Conservation (phyloP, 2,113 vertebrate genomes). For the Serilophus lunatus region DNA sequence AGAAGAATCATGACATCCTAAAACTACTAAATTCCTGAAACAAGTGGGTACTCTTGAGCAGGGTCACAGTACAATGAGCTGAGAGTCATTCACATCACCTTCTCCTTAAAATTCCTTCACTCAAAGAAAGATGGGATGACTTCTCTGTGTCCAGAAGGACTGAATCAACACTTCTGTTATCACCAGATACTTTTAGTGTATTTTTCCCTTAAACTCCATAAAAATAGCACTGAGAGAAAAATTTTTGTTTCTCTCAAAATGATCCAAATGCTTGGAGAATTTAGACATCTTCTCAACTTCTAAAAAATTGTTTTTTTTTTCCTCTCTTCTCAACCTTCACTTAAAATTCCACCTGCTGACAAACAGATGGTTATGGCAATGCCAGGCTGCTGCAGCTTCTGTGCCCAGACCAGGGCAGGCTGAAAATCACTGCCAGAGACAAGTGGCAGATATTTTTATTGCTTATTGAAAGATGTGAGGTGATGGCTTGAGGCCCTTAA, state of each 20-base stretch:
- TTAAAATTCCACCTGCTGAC: background rate
- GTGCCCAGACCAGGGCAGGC: background rate
- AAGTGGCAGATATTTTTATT: background rate
- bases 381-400: background rate
- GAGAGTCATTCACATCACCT: background rate
- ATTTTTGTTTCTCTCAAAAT: background rate
- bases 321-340: background rate
- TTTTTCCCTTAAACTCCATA: background rate
- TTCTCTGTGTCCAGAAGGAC: background rate
- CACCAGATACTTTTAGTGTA: accelerated
- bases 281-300: background rate
- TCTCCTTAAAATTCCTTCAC: background rate
- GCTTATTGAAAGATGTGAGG: background rate
- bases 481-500: background rate
- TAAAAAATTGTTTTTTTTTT: background rate
- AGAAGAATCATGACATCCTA: background rate
- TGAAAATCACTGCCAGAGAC: background rate
- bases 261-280: background rate
- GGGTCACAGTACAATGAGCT: background rate
- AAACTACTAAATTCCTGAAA: background rate
- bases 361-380: background rate
- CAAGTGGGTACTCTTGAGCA: background rate
- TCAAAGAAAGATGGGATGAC: background rate
- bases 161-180: background rate
- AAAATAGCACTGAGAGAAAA: background rate